Evolutionary conservation across 2,888 invertebrate genomes (phyloP), one percentile per base, ranked within the genome.

Genomic region (Pimpla rufipes): DNA sequence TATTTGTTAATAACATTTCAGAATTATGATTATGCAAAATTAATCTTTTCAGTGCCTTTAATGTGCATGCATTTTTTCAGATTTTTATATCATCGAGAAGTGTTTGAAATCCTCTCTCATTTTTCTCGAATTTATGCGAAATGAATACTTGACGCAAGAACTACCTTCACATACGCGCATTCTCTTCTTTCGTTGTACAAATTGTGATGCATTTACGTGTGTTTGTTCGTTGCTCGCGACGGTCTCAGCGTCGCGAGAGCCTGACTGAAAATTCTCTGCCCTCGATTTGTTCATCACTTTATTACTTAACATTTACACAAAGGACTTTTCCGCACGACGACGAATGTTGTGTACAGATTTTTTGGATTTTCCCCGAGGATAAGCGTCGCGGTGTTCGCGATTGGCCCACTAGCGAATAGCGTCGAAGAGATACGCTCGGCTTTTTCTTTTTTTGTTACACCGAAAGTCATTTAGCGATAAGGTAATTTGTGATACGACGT

Each of bases 401-500:
- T 16, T 35, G n/a, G 13, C 5, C 16, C 35, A 45, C 16, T 45
- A 59, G 16, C 23, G 59, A 45, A 18, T 6, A 13, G 18, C 16
- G 6, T 45, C 57, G 8, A 55, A 71, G 59, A 73, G 29, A 70
- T 68, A 21, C 3, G 5, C 29, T 29, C 3, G 29, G 5, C 5
- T 29, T 29, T 3, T 29, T 29, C 29, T 73, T 67, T 71, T 77
- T 74, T 79, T 79, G 79, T 62, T 66, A 77, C 73, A 71, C 64
- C 29, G 13, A 55, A 52, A 76, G 74, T 73, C 16, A 70, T 76
- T 67, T 83, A 79, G 67, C 62, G 10, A 40, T 83, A 80, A 83
- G 83, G 73, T 52, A 80, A 37, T 64, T 83, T 83, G 77, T 83
- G 80, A 83, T 77, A 80, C 77, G 83, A 35, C 21, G 42, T 29